Conservation (phyloP, 1,140 invertebrate genomes). For the Drosophila willistoni region DNA sequence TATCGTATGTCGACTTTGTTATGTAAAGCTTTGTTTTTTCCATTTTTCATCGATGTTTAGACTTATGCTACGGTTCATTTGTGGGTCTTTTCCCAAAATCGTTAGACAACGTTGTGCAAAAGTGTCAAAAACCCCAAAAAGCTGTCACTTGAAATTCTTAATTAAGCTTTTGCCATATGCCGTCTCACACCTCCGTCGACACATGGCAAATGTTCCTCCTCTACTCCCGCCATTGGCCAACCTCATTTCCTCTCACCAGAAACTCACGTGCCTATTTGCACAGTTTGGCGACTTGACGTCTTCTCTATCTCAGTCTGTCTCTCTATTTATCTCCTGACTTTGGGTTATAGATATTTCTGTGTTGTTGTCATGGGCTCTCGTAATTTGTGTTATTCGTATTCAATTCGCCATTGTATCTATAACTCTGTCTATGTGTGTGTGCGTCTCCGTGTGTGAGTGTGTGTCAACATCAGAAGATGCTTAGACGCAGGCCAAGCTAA, state of each 20-base stretch:
- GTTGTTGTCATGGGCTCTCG: conserved; percentile 28
- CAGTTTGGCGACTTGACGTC: conserved; percentile 48
- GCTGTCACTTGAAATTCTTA: conserved; percentile 48
- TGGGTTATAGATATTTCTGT: conserved; percentile 38
- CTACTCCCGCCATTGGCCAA: conserved; percentile 19
- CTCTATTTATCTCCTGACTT: conserved; percentile 19
- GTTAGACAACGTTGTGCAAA: neutral
- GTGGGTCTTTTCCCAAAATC: conserved; percentile 35
- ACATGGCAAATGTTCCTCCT: conserved; percentile 23
- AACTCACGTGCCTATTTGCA: conserved; percentile 69
- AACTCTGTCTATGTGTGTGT: neutral
- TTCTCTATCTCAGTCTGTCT: neutral
- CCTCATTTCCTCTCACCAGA: neutral
- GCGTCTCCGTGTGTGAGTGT: neutral
- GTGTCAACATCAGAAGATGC: conserved; percentile 36
- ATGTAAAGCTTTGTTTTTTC: neutral
- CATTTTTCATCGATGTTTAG: conserved; percentile 13
- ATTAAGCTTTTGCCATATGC: conserved; percentile 54
- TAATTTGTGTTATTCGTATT: conserved; percentile 26
- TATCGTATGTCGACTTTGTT: too few relatives aligned
- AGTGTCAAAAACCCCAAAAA: conserved; percentile 17
- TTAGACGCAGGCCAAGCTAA: conserved; percentile 20
- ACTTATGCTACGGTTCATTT: conserved; percentile 6
- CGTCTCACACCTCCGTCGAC: conserved; percentile 16
- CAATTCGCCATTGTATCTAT: conserved; percentile 32